Conservation (phyloP, 1,140 invertebrate species). For the Monomorium pharaonis region DNA sequence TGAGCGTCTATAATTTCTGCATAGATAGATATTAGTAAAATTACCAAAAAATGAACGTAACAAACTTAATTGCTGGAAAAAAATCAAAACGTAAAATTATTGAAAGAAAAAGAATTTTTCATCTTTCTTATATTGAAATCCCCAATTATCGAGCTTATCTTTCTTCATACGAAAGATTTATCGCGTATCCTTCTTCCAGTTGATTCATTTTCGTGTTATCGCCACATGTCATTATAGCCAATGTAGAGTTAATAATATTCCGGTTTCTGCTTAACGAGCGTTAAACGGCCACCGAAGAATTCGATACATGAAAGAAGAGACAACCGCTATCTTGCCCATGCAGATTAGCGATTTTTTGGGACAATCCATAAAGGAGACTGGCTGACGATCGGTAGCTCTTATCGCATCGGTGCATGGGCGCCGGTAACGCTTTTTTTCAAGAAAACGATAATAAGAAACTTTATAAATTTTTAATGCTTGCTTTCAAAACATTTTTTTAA, state of each 20-base stretch:
- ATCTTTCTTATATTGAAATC: background rate
- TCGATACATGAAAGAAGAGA: conserved; percentile 67
- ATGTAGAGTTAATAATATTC: conserved; percentile 27
- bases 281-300: conserved; percentile 73
- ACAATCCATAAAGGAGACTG: conserved; percentile 70
- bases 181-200: background rate
- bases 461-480: background rate
- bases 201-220: conserved; percentile 36
- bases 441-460: background rate
- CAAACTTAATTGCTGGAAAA: background rate
- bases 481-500: background rate
- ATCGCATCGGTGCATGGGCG: conserved; percentile 66
- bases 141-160: conserved; percentile 1
- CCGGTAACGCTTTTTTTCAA: background rate
- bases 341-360: conserved; percentile 75
- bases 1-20: background rate
- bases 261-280: conserved; percentile 40
- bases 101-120: background rate
- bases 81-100: background rate
- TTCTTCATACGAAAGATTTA: background rate
- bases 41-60: background rate
- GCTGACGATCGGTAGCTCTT: conserved; percentile 71
- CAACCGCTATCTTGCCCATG: conserved; percentile 67
- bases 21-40: background rate
- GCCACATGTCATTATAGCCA: conserved; percentile 16